These are phyloP conservation scores for Mimas tiliae DNA, from an alignment of 2,888 invertebrate species.

Conservation along the genomic window DNA sequence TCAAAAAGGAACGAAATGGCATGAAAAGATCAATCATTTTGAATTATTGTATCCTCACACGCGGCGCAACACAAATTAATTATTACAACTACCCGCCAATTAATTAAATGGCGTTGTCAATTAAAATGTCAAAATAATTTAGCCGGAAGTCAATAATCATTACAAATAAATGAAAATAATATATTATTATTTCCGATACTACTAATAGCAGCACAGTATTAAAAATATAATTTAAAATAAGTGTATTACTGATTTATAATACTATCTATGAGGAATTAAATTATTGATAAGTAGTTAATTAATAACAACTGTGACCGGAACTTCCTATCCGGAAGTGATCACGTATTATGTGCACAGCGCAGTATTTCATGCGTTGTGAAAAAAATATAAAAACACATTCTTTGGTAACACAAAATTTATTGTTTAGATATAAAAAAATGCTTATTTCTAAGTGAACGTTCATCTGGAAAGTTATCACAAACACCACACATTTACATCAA, in stretches of 20 bases:
- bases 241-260: neutral
- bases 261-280: neutral
- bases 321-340: neutral
- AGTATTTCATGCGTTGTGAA: too few relatives aligned
- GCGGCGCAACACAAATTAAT: constrained; percentile 4
- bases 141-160: neutral
- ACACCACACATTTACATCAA: constrained; percentile 33
- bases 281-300: neutral
- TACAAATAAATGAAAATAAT: too few relatives aligned
- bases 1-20: constrained; percentile 87
- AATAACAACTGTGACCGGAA: too few relatives aligned
- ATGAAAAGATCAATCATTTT: constrained; percentile 88
- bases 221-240: too few relatives aligned
- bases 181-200: too few relatives aligned
- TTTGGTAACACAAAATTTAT: constrained; percentile 2
- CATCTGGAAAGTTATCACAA: constrained; percentile 33
- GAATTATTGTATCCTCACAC: constrained; percentile 25
- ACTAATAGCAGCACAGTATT: too few relatives aligned
- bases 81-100: constrained; percentile 24
- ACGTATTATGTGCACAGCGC: too few relatives aligned
- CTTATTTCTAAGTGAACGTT: neutral
- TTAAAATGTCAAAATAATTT: neutral
- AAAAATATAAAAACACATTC: neutral
- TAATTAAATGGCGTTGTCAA: neutral
- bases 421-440: constrained; percentile 27